Percentiles rank a stretch among this genome's conserved stretches.
Evolutionary conservation across 1,140 invertebrate species (phyloP).

Genomic region (Myzus persicae): DNA sequence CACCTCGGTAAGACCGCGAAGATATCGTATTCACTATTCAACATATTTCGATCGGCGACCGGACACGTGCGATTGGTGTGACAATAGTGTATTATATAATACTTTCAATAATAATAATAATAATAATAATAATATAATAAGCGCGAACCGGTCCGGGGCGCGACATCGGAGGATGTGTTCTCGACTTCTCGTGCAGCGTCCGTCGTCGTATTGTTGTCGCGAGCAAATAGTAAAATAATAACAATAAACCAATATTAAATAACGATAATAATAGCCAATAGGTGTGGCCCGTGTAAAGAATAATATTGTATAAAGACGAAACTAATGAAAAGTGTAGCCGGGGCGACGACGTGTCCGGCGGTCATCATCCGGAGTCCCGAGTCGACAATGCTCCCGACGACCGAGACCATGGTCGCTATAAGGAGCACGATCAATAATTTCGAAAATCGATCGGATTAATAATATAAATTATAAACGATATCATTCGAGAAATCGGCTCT

Average conservation of each 20-base stretch:
- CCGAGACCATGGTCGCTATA: neutral
- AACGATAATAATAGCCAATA: constrained; percentile 5
- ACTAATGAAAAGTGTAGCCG: neutral
- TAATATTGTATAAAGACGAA: neutral
- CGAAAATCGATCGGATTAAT: constrained; percentile 1
- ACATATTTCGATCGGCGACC: neutral
- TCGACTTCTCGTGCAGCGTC: neutral
- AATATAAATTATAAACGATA: neutral
- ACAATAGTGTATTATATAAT: neutral
- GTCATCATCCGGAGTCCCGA: neutral
- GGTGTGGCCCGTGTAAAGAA: neutral
- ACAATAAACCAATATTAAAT: constrained; percentile 5
- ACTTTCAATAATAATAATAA: too few species aligned
- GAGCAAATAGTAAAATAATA: neutral
- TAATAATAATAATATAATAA: neutral
- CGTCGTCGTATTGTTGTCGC: neutral
- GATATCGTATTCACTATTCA: neutral
- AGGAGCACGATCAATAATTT: neutral
- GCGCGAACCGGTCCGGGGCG: neutral
- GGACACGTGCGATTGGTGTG: neutral
- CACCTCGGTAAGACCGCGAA: neutral
- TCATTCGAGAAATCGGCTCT: neutral
- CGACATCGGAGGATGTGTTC: neutral
- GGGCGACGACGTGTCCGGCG: neutral
- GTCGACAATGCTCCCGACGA: neutral